These are phyloP conservation scores for Hyperoplus immaculatus DNA, from an alignment of 2,797 vertebrate species.

Conservation along the genomic window DNA sequence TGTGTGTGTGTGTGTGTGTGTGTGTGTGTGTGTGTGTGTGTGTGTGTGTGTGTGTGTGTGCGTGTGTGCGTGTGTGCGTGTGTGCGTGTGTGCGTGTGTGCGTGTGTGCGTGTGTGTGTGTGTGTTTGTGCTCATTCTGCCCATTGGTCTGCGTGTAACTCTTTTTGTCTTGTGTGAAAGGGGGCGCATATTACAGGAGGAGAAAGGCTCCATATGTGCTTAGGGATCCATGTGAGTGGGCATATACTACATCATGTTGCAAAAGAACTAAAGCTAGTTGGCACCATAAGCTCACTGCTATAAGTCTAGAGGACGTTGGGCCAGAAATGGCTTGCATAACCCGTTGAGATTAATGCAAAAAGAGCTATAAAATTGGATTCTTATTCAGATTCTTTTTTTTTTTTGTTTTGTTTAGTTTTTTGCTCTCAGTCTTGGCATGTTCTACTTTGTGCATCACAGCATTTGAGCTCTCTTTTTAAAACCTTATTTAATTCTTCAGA, in stretches of 20 bases:
- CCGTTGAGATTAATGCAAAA: constrained; percentile 64
- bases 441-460: constrained; percentile 6
- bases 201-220: constrained; percentile 3
- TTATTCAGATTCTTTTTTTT: constrained; percentile 37
- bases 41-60: too few species aligned
- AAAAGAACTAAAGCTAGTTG: constrained; percentile 57
- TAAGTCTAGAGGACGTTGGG: constrained; percentile 46
- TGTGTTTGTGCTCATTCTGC: not conserved
- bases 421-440: not conserved
- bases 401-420: constrained; percentile 37
- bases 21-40: not conserved
- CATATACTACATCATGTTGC: constrained; percentile 5
- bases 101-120: not conserved
- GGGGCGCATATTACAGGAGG: not conserved
- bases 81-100: too few species aligned
- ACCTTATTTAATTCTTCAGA: not conserved
- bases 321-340: constrained; percentile 62
- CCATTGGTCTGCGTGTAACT: not conserved
- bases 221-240: constrained; percentile 6
- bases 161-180: constrained; percentile 10
- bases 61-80: too few species aligned
- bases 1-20: not conserved
- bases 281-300: constrained; percentile 59
- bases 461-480: not conserved
- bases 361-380: constrained; percentile 61